Evolutionary conservation across 2,888 invertebrate species (phyloP).

Genomic region (Drepana falcataria): DNA sequence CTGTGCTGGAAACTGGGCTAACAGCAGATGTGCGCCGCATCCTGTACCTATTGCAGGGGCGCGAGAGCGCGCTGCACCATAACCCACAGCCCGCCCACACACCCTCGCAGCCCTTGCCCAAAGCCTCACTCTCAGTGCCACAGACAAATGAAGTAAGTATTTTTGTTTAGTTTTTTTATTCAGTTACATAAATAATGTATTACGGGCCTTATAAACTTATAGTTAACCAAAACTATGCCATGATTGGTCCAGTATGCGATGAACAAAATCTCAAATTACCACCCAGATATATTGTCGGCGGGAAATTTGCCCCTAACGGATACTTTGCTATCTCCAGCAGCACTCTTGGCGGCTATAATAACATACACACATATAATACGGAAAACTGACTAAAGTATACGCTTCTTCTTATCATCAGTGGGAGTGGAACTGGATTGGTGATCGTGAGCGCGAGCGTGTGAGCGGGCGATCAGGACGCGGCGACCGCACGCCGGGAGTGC

Average conservation of each 20-base stretch:
- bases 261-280: too few species aligned
- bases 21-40: conserved; percentile 87
- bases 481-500: conserved; percentile 73
- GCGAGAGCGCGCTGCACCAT: conserved; percentile 41
- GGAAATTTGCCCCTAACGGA: too few species aligned
- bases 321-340: too few species aligned
- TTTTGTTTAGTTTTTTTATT: too few species aligned
- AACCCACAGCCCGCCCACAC: conserved; percentile 52
- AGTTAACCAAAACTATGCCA: not conserved
- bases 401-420: conserved; percentile 49
- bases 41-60: conserved; percentile 80
- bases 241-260: too few species aligned
- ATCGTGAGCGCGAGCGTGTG: conserved; percentile 34
- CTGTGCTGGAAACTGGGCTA: conserved; percentile 84
- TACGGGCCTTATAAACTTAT: too few species aligned
- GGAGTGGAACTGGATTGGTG: conserved; percentile 70
- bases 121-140: conserved; percentile 65
- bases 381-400: too few species aligned
- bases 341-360: too few species aligned
- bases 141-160: conserved; percentile 52
- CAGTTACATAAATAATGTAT: too few species aligned
- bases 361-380: too few species aligned
- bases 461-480: conserved; percentile 42
- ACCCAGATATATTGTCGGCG: too few species aligned
- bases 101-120: conserved; percentile 59